Conservation (phyloP, 2,888 invertebrate genomes). For the Caenorhabditis sp. region DNA sequence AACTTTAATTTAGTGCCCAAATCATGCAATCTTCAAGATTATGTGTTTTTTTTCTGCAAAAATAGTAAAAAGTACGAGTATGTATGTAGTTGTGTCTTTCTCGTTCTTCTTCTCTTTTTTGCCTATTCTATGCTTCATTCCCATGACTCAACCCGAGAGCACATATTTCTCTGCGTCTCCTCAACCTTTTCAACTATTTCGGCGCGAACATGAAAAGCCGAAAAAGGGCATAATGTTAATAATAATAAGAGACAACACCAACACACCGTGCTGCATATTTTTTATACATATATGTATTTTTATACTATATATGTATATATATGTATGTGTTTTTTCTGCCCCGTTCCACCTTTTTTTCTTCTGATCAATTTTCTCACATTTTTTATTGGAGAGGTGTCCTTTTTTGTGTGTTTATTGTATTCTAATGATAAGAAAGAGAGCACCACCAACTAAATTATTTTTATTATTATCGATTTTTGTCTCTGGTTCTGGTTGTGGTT, state of each 20-base stretch:
- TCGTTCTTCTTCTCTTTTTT: not conserved
- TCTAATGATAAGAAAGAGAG: not conserved
- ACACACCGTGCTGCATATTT: not conserved
- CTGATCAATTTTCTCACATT: not conserved
- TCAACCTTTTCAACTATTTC: not conserved
- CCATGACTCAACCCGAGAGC: conserved; percentile 1
- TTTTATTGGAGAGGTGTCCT: not conserved
- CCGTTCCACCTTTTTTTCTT: not conserved
- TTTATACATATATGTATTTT: not conserved
- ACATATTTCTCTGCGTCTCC: not conserved
- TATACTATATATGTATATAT: not conserved
- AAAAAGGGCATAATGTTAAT: conserved; percentile 1
- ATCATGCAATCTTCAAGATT: too few relatives aligned
- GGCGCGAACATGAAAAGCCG: not conserved
- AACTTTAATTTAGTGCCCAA: too few relatives aligned
- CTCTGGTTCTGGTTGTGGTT: not conserved
- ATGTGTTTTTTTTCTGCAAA: not conserved
- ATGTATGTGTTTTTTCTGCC: too few relatives aligned
- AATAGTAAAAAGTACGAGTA: not conserved
- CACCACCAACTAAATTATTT: not conserved
- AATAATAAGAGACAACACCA: conserved; percentile 1
- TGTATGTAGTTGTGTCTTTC: not conserved
- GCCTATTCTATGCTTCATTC: conserved; percentile 1
- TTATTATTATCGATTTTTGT: not conserved
- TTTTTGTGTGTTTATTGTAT: not conserved